phyloP scores from a whole-genome alignment of 2,113 vertebrate genomes.

The Junco hyemalis region DNA sequence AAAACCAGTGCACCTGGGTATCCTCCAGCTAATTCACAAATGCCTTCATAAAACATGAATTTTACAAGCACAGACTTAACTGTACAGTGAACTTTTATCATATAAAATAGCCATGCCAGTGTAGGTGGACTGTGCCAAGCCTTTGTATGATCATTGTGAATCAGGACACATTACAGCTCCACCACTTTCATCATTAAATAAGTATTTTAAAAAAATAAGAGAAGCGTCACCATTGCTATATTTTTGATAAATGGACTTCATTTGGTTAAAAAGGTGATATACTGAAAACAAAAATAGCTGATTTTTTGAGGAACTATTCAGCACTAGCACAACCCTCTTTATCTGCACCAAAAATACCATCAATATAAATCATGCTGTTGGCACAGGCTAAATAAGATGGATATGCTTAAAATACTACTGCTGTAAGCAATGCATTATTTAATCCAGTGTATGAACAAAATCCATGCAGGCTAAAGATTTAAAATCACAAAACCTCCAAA shows the following conservation, averaged over 20 bases:
- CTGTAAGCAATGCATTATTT: background rate
- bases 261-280: background rate
- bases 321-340: background rate
- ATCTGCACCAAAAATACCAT: background rate
- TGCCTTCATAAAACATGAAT: background rate
- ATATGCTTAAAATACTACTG: background rate
- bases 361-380: background rate
- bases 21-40: background rate
- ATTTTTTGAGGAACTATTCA: background rate
- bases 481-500: background rate
- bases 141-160: background rate
- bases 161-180: background rate
- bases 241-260: background rate
- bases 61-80: background rate
- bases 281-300: background rate
- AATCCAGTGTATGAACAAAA: background rate
- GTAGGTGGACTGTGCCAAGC: background rate
- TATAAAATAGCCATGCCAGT: background rate
- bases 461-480: background rate
- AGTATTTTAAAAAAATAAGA: accelerated
- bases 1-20: background rate
- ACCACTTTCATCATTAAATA: background rate
- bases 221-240: background rate
- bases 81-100: background rate
- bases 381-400: background rate